Evolutionary conservation across 1,140 invertebrate species (phyloP), one percentile per base, ranked within the genome.

Genomic region (Tetragonula clypearis): DNA sequence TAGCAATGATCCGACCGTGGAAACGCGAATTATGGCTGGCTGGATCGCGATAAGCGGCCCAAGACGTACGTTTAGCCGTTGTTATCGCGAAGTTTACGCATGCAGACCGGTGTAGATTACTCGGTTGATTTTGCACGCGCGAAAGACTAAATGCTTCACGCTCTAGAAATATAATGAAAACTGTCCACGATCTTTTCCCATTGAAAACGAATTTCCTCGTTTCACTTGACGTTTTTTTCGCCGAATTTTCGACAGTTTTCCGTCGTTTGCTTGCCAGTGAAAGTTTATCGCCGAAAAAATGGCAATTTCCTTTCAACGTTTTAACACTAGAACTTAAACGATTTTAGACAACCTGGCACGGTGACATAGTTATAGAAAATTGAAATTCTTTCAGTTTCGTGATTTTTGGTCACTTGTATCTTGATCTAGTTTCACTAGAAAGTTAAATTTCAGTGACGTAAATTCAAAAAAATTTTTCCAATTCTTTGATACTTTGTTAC

Each of bases 51-150:
- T 82, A 82, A 82, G 72, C 41, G 30, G 23, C n/a, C 15, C 77
- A 62, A 79, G 77, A 68, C 77, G 49, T 79, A 35, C 60, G 79
- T 62, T 81, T 62, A 76, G 56, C 26, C 81, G 73, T 66, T 30
- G 73, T 77, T 82, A 82, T 82, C 77, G 62, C 77, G 14, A 14
- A 79, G 66, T 80, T 80, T 80, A 80, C 81, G 81, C 81, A 76
- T 65, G 62, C 62, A 74, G 53, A 62, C 72, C 55, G 80, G 26
- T 74, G 72, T 35, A 66, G 72, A 82, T 82, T 82, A 66, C 80
- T 66, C 72, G 80, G 60, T 35, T 75, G 60, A 75, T 82, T 75
- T 73, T 60, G 69, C 56, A 53, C 56, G 72, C 49, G 76, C n/a
- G n/a, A 78, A 78, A 19, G 60, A 53, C 60, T 78, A 66, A 41